phyloP scores from a whole-genome alignment of 2,888 invertebrate species.

The Nebria brevicollis region DNA sequence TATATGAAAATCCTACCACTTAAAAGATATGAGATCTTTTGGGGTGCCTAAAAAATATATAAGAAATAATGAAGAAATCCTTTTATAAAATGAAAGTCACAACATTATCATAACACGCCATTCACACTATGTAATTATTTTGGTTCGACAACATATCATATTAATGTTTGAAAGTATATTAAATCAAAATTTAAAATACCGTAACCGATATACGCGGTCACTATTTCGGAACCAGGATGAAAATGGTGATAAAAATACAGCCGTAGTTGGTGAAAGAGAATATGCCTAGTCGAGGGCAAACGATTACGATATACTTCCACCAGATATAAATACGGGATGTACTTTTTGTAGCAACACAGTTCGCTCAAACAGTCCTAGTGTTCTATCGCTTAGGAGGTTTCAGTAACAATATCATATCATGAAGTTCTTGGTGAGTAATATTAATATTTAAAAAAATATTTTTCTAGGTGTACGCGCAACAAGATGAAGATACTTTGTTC shows the following conservation, averaged over 20 bases:
- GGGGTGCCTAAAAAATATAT: too few relatives aligned
- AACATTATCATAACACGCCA: too few relatives aligned
- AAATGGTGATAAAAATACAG: neutral
- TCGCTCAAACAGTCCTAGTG: conserved; percentile 49
- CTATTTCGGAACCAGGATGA: conserved; percentile 14
- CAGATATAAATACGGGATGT: conserved; percentile 47
- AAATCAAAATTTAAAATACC: neutral
- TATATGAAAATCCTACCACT: too few relatives aligned
- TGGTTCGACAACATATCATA: too few relatives aligned
- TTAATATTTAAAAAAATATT: neutral
- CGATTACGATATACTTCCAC: conserved; percentile 4
- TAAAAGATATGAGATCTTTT: too few relatives aligned
- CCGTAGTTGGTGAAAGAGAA: conserved; percentile 34
- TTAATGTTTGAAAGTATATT: neutral
- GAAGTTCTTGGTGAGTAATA: conserved; percentile 48
- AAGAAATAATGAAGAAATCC: too few relatives aligned
- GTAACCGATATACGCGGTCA: neutral
- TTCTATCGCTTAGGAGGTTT: conserved; percentile 49
- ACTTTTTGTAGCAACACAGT: conserved; percentile 46
- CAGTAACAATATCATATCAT: conserved; percentile 36
- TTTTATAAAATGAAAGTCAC: too few relatives aligned
- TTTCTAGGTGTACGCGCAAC: neutral
- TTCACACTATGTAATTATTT: too few relatives aligned
- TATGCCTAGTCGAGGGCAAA: conserved; percentile 36
- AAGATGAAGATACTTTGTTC: too few relatives aligned